Base-by-base conservation (phyloP, 2,888 invertebrate genomes). In the Cybosia mesomella region DNA sequence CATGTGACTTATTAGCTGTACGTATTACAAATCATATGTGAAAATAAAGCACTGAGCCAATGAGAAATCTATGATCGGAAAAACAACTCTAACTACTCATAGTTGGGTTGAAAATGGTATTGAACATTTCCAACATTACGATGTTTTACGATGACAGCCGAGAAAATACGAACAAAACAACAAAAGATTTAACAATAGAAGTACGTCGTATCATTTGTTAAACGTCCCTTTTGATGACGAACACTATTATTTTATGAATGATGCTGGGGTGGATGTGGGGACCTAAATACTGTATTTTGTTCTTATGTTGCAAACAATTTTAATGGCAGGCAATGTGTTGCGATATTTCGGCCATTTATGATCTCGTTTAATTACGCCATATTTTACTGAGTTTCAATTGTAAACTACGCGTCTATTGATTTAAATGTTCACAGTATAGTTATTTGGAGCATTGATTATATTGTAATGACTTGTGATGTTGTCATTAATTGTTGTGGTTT, bases 181-280 rank as follows among this genome's bases (percentile, higher is more conserved):
- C 93, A 92, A 93, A 92, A 91, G 91, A 83, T 90, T 91, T 88
- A 92, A 94, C 93, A 93, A 94, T 94, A 91, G 93, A 88, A 91
- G 89, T 90, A 86, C 89, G 91, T 90, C 88, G 89, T 94, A 93
- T 94, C 94, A 94, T 95, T 95, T 95, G 94, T 94, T 92, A 94
- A 93, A 92, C 91, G 93, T 93, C 93, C 94, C 93, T 94, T 92
- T 90, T 90, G 92, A 92, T 89, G 92, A 91, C 89, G 92, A 89
- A 89, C 89, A 91, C 92, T 93, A 93, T 94, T 94, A 93, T 92
- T 92, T 91, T 91, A 92, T 94, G 92, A 94, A 92, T 91, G 92
- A 92, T 91, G 90, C 85, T 87, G 87, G 90, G 89, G 83, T 82
- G 79, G 71, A 68, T 85, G 86, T 82, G 84, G 85, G 88, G 87